Conservation (phyloP, 1,140 invertebrate species). For the Lutraria rhynchaena region DNA sequence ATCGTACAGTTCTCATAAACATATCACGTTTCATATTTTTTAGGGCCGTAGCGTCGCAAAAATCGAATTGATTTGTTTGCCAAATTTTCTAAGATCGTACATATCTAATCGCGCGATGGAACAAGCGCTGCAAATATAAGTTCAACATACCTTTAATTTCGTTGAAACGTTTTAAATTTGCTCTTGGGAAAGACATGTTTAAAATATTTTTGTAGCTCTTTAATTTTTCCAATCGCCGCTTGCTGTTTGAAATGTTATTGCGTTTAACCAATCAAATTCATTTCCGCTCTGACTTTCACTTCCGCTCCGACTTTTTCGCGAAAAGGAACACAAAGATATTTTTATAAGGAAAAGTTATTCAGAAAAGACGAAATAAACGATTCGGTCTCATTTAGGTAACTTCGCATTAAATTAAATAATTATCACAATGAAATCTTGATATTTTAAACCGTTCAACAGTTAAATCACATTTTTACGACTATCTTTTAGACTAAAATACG, state of each 20-base stretch:
- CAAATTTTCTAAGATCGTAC: background rate
- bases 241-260: background rate
- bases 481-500: too few species aligned
- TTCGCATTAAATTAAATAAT: too few species aligned
- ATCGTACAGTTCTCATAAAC: background rate
- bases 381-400: too few species aligned
- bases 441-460: too few species aligned
- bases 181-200: conserved; percentile 17
- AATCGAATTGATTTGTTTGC: background rate
- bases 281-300: too few species aligned
- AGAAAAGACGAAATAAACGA: too few species aligned
- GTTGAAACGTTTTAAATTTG: conserved; percentile 13
- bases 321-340: too few species aligned
- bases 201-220: background rate
- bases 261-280: background rate
- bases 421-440: too few species aligned
- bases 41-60: background rate
- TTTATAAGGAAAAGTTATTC: too few species aligned
- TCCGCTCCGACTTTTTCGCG: too few species aligned
- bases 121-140: background rate
- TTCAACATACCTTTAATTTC: conserved; percentile 2
- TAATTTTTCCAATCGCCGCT: background rate
- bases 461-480: too few species aligned
- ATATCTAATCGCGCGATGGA: background rate
- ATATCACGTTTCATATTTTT: background rate